These are phyloP conservation scores for Arion vulgaris DNA, from an alignment of 1,140 invertebrate species.

Conservation along the genomic window DNA sequence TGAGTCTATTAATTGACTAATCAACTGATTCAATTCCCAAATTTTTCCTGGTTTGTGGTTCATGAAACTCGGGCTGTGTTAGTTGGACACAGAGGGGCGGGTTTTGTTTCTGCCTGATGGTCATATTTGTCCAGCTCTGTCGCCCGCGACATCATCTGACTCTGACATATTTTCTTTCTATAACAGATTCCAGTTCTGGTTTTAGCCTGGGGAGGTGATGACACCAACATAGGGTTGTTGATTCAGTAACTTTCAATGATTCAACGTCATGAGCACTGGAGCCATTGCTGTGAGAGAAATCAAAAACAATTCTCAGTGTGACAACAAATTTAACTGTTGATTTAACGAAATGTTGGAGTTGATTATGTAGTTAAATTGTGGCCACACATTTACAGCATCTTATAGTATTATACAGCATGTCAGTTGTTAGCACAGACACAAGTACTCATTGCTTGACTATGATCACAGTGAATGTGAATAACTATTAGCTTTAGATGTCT, in stretches of 20 bases:
- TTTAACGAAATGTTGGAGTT: too few species aligned
- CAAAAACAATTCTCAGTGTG: too few species aligned
- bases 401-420: too few species aligned
- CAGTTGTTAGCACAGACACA: too few species aligned
- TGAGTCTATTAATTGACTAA: too few species aligned
- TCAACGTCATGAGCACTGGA: background rate
- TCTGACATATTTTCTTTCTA: background rate
- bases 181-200: background rate
- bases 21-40: too few species aligned
- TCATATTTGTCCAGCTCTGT: slow-evolving; percentile 20
- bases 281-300: slow-evolving; percentile 16
- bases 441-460: too few species aligned
- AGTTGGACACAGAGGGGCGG: slow-evolving; percentile 1
- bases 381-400: too few species aligned
- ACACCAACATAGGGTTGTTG: slow-evolving; percentile 9
- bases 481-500: too few species aligned
- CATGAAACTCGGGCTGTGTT: slow-evolving; percentile 12
- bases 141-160: background rate
- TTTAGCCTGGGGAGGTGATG: slow-evolving; percentile 21
- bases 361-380: too few species aligned
- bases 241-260: slow-evolving; percentile 13
- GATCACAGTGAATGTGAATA: too few species aligned
- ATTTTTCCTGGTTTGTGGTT: slow-evolving; percentile 27
- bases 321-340: too few species aligned
- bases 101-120: slow-evolving; percentile 24